Base-by-base conservation (phyloP, 1,140 invertebrate genomes). In the Heliconius hewitsoni region DNA sequence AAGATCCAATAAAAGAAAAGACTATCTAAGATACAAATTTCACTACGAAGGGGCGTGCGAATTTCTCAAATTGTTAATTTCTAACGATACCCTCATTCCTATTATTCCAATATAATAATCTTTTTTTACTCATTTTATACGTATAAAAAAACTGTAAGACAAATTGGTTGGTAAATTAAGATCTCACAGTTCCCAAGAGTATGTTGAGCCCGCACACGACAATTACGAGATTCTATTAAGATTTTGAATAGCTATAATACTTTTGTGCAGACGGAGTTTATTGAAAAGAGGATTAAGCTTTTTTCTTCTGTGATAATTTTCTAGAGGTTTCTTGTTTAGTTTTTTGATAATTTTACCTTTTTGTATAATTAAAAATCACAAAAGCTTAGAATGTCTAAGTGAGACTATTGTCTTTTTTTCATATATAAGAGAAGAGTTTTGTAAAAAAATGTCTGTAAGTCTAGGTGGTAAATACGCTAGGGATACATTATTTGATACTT, bases 191-290 rank as follows among this genome's bases (percentile, higher is more conserved):
- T 66, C 60, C 60, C 60, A 66, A 16, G 60, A 66, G 60, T 30
- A 23, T 66, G 13, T 66, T 30, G 11, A 66, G n/a, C 27, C 27
- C 27, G 60, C 60, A 66, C 60, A 66, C 60, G 60, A 30, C 60
- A 66, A 66, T 30, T 66, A 66, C 60, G 23, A 13, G 60, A 66
- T 66, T 66, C 60, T 66, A 66, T 66, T 66, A 66, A 66, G 60
- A 30, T 66, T 66, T 66, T 30, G 60, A 66, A 66, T 30, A 30
- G 60, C 0, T 57, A 57, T 23, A 55, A 19, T 60, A 66, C 60
- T 66, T 66, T 30, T 66, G 27, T 30, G 13, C 11, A 66, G 60
- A 66, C 27, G 11, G 27, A 2, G 60, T 27, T 66, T 66, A 66
- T 66, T 66, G 60, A 66, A 66, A 66, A 66, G 60, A 16, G 60